These are phyloP conservation scores for Rhabditoides inermis DNA, from an alignment of 2,888 invertebrate genomes.

Conservation along the genomic window DNA sequence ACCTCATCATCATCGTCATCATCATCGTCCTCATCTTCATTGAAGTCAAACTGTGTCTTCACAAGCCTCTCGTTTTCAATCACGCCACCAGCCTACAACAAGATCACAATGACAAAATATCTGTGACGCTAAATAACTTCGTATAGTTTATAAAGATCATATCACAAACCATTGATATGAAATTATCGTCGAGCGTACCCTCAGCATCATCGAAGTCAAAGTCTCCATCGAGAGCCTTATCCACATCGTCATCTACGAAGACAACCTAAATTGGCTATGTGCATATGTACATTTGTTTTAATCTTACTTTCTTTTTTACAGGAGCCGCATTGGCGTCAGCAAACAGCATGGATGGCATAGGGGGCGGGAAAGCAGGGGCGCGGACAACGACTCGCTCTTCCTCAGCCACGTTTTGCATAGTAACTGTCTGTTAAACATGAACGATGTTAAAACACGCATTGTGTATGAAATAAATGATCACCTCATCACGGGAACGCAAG, in stretches of 20 bases:
- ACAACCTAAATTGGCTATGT: too few relatives aligned
- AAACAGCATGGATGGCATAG: background rate
- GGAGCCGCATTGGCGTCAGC: too few relatives aligned
- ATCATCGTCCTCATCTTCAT: conserved; percentile 27
- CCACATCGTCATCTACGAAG: conserved; percentile 25
- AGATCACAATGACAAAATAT: too few relatives aligned
- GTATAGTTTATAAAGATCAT: too few relatives aligned
- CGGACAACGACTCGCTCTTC: conserved; percentile 14
- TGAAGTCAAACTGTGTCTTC: conserved; percentile 10
- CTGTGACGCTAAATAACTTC: too few relatives aligned
- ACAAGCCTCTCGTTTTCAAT: background rate
- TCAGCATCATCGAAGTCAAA: conserved; percentile 72
- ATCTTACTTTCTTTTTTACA: too few relatives aligned
- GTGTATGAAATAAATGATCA: conserved; percentile 3
- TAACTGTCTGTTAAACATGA: conserved; percentile 11
- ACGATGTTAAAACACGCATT: background rate
- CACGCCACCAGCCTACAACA: too few relatives aligned
- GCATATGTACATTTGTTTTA: too few relatives aligned
- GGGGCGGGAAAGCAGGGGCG: conserved; percentile 11
- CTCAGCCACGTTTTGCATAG: conserved; percentile 11
- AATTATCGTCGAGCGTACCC: conserved; percentile 82
- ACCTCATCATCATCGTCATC: conserved; percentile 19
- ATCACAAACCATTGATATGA: conserved; percentile 75
- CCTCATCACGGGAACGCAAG: conserved; percentile 61
- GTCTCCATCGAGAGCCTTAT: conserved; percentile 19